Base-by-base conservation (phyloP, 2,797 vertebrate genomes). In the Lepidocolaptes lacrymiger region DNA sequence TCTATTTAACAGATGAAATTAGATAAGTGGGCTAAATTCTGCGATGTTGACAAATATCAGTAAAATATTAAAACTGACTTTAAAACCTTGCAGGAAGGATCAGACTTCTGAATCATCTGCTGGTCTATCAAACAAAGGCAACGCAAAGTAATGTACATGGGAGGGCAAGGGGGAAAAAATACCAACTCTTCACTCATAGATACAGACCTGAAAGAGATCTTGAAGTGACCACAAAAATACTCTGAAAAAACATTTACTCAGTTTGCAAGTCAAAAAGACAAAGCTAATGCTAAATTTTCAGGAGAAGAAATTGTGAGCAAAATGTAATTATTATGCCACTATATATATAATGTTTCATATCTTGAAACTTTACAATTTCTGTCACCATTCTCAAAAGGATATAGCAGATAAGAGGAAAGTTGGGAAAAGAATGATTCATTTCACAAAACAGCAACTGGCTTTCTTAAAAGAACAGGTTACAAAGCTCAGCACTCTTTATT, bases 391-490 rank as follows among this genome's bases (percentile, higher is more conserved):
- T 93, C 37, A 49, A 85, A 90, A 85, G 7, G 15, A 52, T 80
- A 16, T 13, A 82, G 12, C 37, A 77, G 68, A 56, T 8, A 85
- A 85, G 66, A 78, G 74, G 28, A 82, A 85, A 59, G 41, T 8
- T 58, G n/a, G 51, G 22, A 54, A 77, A 85, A 85, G 52, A 83
- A 10, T 14, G 55, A 91, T 83, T 92, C 34, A 28, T 85, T 79
- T 48, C 44, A 89, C 86, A 85, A 87, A 91, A 79, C 21, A 91
- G 59, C 61, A 94, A 52, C n/a, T 4, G 6, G 5, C 13, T 87
- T 92, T 85, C 59, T 92, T 85, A 92, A 92, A 96, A 93, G 63
- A 17, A 44, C 36, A 34, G 61, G 56, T 91, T 94, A 83, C 36
- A 92, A 89, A 95, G 49, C 75, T 89, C 44, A 74, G 48, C 32